A percentile compares a stretch with the other conserved stretches of the same genome.
Evolutionary conservation across 2,888 invertebrate genomes (phyloP).

Genomic region (Dryobotodes eremita): DNA sequence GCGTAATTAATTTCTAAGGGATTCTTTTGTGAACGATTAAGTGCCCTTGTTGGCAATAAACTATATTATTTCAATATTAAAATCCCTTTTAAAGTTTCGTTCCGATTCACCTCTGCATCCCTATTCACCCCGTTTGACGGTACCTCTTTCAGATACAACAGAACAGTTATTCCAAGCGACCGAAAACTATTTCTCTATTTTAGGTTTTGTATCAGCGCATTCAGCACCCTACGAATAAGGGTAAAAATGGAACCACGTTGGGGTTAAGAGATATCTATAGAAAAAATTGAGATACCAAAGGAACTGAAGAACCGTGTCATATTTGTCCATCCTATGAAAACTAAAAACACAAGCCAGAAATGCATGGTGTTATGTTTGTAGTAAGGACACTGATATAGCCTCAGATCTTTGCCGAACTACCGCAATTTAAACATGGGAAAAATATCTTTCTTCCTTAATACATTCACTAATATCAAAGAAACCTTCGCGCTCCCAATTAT

Average conservation of each 20-base stretch:
- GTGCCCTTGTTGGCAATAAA: too few species aligned
- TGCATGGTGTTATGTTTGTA: too few species aligned
- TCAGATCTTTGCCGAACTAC: neutral
- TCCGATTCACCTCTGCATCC: too few species aligned
- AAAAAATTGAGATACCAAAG: neutral
- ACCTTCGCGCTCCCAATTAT: conserved; percentile 45
- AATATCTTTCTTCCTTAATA: neutral
- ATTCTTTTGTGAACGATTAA: too few species aligned
- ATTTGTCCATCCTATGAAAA: too few species aligned
- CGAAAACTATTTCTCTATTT: neutral
- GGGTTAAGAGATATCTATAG: neutral
- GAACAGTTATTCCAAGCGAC: neutral
- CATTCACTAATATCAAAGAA: conserved; percentile 12
- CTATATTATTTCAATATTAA: too few species aligned
- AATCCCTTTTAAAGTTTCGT: too few species aligned
- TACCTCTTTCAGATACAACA: too few species aligned
- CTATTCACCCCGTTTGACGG: too few species aligned
- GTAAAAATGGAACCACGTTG: neutral
- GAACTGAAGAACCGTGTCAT: neutral
- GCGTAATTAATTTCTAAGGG: too few species aligned
- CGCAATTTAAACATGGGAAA: neutral
- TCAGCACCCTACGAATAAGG: neutral
- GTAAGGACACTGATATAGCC: neutral
- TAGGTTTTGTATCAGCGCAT: neutral
- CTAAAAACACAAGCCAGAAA: too few species aligned